Evolutionary conservation across 2,113 vertebrate genomes (phyloP), one percentile per base, ranked within the genome.

Genomic region (Calonectris borealis): DNA sequence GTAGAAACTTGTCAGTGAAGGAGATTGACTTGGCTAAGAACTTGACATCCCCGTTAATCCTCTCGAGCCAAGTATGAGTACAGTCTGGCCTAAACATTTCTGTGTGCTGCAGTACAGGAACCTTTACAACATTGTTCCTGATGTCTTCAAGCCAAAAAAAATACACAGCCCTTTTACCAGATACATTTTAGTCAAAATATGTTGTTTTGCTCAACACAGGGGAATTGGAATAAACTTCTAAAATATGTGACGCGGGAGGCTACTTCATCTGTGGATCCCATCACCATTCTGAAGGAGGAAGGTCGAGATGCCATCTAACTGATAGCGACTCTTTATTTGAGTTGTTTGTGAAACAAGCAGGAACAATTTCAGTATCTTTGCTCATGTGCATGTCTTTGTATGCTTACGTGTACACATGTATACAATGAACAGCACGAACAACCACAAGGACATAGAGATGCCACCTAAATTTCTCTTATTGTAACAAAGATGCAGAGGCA

Each of bases 1-100:
- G 61, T 89, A 95, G 92, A 92, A 96, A 72, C 83, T 91, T 95
- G 88, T 96, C 96, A 90, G 66, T 70, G 73, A 83, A 91, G 78
- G 87, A 85, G 92, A 94, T 90, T 79, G 92, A 91, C 89, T 95
- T 91, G 75, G 87, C 87, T 91, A 65, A 70, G 78, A 83, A 88
- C 25, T 14, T 93, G 90, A 95, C 93, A 94, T 70, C 36, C 36
- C 46, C 0, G 36, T 90, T 96, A 96, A 96, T 95, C 94, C 82
- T 91, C 73, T 89, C 12, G 36, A 82, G 81, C 34, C 78, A 73
- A 46, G 15, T 54, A 40, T 54, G 76, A 46, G 27, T 54, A 78
- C 0, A 0, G 72, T 76, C 72, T 87, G 55, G 36, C 49, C 91
- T 66, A 79, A 94, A 86, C 87, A 80, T 94, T 78, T 71, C 80